Conservation (phyloP, 2,113 vertebrate genomes). For the Dicentrarchus labrax region DNA sequence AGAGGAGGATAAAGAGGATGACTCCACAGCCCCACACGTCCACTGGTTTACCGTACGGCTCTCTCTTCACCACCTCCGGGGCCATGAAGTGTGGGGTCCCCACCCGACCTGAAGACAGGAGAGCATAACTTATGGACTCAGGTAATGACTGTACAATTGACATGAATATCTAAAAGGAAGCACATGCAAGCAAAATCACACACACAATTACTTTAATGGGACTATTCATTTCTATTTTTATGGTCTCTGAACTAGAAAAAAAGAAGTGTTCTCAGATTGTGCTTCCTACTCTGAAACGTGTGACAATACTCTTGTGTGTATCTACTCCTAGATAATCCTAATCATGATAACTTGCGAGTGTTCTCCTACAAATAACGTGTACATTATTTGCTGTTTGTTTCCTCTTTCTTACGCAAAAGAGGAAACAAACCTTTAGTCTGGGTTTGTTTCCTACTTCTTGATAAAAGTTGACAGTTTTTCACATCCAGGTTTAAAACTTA, state of each 20-base stretch:
- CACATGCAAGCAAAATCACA: neutral
- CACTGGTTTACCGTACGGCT: slow-evolving; percentile 97
- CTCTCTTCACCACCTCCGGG: slow-evolving; percentile 98
- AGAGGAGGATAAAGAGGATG: slow-evolving; percentile 98
- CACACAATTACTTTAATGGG: neutral
- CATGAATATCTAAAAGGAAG: neutral
- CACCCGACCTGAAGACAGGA: slow-evolving; percentile 88
- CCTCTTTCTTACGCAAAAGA: no score
- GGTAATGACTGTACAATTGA: neutral
- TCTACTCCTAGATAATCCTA: no score
- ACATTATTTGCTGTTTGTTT: no score
- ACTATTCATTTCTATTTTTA: neutral
- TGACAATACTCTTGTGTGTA: neutral
- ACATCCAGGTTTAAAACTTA: no score
- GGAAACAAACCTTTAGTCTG: no score
- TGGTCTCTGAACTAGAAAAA: neutral
- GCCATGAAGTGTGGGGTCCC: slow-evolving; percentile 99
- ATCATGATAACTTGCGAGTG: neutral
- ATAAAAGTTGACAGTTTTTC: no score
- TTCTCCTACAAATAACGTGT: neutral
- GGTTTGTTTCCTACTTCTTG: no score
- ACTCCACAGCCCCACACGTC: slow-evolving; percentile 99
- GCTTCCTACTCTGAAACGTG: neutral
- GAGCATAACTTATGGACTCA: neutral
- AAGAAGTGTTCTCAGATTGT: no score